phyloP scores from a whole-genome alignment of 2,797 vertebrate species.

The Sibirionetta formosa region DNA sequence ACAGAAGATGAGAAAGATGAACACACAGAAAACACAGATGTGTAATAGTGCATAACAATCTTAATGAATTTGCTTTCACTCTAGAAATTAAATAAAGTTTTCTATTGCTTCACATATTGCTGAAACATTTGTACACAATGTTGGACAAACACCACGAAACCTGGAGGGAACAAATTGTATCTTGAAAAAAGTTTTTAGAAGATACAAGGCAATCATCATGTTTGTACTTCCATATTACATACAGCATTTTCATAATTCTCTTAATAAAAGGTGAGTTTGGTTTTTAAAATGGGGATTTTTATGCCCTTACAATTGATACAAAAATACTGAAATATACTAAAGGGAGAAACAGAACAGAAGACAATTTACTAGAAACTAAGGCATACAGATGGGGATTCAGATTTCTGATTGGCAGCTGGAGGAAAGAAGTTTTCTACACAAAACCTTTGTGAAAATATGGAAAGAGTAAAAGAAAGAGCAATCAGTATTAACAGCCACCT shows the following conservation, averaged over 20 bases:
- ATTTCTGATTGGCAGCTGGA: background rate
- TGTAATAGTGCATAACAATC: background rate
- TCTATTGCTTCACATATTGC: background rate
- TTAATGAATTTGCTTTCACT: conserved; percentile 13
- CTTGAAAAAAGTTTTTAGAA: background rate
- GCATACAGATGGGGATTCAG: background rate
- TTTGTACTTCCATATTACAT: background rate
- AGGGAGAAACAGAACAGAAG: background rate
- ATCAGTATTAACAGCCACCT: background rate
- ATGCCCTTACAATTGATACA: background rate
- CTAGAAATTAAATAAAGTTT: conserved; percentile 18
- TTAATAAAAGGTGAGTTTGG: background rate
- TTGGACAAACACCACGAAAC: background rate
- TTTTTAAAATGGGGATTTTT: background rate
- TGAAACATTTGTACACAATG: background rate
- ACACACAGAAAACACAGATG: background rate
- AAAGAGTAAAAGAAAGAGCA: background rate
- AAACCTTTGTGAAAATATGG: background rate
- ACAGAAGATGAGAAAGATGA: background rate
- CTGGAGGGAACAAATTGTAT: background rate
- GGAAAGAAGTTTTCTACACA: background rate
- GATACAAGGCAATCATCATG: background rate
- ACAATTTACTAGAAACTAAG: background rate
- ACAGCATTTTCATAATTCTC: background rate
- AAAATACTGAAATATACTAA: background rate